Evolutionary conservation across 1,140 invertebrate species (phyloP).

Genomic region (Drosophila paulistorum): DNA sequence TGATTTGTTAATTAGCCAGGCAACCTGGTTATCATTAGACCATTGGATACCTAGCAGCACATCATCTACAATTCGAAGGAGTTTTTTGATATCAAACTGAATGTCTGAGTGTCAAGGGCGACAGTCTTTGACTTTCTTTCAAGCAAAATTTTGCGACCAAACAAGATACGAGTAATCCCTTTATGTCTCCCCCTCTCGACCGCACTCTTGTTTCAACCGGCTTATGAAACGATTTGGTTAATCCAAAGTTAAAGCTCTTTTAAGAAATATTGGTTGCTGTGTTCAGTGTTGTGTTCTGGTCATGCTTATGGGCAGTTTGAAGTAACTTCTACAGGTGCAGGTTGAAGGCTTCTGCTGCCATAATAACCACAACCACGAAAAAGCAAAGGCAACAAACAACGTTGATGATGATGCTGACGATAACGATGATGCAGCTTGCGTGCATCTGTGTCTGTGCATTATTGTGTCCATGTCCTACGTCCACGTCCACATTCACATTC

Average conservation of each 20-base stretch:
- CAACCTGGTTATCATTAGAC: no score
- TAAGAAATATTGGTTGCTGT: not conserved
- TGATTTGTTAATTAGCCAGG: slow-evolving; percentile 69
- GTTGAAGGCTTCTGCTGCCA: not conserved
- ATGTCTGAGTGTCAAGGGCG: no score
- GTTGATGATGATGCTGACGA: slow-evolving; percentile 45
- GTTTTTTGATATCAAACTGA: no score
- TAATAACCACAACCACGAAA: slow-evolving; percentile 4
- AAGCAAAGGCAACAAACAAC: not conserved
- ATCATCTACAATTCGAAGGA: no score
- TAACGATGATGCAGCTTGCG: slow-evolving; percentile 56
- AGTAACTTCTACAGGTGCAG: slow-evolving; percentile 26
- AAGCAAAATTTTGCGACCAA: no score
- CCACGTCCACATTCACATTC: slow-evolving; percentile 20
- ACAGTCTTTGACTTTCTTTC: no score
- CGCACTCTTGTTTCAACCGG: not conserved
- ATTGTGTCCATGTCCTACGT: slow-evolving; percentile 9
- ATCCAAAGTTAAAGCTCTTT: not conserved
- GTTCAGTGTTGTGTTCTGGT: not conserved
- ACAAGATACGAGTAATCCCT: no score
- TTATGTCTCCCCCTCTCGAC: no score
- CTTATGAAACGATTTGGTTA: not conserved
- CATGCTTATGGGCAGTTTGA: slow-evolving; percentile 13
- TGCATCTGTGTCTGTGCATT: slow-evolving; percentile 39
- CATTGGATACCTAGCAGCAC: no score